phyloP scores from a whole-genome alignment of 2,113 vertebrate genomes.

The Talpa occidentalis region DNA sequence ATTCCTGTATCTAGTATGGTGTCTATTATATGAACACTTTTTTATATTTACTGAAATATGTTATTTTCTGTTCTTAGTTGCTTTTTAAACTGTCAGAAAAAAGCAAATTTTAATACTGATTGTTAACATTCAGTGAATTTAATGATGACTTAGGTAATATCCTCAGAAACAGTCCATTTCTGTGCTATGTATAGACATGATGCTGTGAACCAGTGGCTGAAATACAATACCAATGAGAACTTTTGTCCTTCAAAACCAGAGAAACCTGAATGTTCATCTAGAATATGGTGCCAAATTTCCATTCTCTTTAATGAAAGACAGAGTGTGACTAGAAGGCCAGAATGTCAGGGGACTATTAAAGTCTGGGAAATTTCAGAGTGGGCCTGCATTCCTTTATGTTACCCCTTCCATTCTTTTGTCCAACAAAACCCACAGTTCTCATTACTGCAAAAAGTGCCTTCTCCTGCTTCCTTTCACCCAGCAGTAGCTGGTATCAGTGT shows the following conservation, averaged over 20 bases:
- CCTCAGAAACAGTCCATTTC: not conserved
- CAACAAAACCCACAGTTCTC: not conserved
- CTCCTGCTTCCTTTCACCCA: not conserved
- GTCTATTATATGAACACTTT: not conserved
- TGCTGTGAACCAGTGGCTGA: not conserved
- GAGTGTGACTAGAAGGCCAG: not conserved
- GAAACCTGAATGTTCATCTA: conserved; percentile 68
- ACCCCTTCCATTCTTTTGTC: not conserved
- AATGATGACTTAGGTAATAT: not conserved
- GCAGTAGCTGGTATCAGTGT: not conserved
- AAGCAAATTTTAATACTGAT: not conserved
- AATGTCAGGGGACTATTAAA: not conserved
- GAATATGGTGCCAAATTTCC: conserved; percentile 3
- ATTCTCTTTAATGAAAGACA: conserved; percentile 19
- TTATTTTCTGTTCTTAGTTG: not conserved
- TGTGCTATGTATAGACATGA: not conserved
- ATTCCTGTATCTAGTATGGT: not conserved
- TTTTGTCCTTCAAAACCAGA: conserved; percentile 31
- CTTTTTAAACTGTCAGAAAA: not conserved
- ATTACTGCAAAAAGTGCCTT: not conserved
- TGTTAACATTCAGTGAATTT: conserved; percentile 7
- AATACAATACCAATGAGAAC: conserved; percentile 49
- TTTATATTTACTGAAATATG: not conserved
- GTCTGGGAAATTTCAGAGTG: conserved; percentile 36
- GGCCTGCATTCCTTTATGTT: not conserved